phyloP scores from a whole-genome alignment of 2,797 vertebrate genomes.

The Tarsius wallacei region DNA sequence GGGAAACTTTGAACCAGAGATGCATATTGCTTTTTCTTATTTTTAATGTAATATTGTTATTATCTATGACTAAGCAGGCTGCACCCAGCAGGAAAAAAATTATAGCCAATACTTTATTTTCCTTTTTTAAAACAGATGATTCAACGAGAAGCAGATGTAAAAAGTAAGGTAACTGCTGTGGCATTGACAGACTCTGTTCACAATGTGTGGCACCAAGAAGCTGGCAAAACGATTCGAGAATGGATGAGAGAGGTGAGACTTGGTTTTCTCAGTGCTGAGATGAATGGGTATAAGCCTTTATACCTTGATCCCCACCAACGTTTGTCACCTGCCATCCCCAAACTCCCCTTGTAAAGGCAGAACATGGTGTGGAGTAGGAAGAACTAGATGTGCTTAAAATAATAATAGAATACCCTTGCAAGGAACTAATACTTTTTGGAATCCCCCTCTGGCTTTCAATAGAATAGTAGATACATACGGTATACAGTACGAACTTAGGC shows the following conservation, averaged over 20 bases:
- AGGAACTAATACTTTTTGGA: conserved; percentile 63
- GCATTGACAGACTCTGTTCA: conserved; percentile 98
- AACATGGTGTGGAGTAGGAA: conserved; percentile 16
- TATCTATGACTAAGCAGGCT: conserved; percentile 88
- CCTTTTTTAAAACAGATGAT: conserved; percentile 94
- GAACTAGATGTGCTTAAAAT: conserved; percentile 76
- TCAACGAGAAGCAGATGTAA: conserved; percentile 96
- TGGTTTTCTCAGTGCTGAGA: conserved; percentile 37
- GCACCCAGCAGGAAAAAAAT: conserved; percentile 76
- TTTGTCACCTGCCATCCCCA: conserved; percentile 32
- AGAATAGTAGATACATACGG: neutral
- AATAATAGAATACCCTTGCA: conserved; percentile 74
- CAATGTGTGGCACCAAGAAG: conserved; percentile 99
- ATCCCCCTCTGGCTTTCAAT: neutral
- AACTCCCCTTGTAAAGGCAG: conserved; percentile 41
- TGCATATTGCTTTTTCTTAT: conserved; percentile 79
- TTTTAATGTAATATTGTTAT: conserved; percentile 84
- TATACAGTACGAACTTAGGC: neutral
- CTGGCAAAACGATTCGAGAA: conserved; percentile 96
- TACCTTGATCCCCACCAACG: conserved; percentile 56
- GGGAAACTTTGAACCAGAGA: conserved; percentile 84
- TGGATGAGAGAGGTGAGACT: conserved; percentile 98
- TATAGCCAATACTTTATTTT: conserved; percentile 85
- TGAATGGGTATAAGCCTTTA: conserved; percentile 70
- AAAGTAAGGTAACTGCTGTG: conserved; percentile 96